Base-by-base conservation (phyloP, 2,113 vertebrate species). In the Eretmochelys imbricata region DNA sequence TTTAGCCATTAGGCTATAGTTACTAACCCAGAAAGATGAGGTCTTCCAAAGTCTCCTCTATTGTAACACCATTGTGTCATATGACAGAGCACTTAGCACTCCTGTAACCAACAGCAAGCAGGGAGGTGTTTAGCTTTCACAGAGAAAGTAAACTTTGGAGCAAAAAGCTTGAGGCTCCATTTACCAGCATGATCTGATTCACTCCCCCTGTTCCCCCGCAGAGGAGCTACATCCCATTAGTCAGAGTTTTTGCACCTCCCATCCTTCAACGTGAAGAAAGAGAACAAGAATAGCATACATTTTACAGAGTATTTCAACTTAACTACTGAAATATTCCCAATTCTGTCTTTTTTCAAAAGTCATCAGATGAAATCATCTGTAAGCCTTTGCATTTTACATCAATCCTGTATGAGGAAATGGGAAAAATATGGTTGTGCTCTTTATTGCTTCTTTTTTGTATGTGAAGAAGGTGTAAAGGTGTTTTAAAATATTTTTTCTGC, bases 101-200 rank as follows among this genome's bases (percentile, higher is more conserved):
- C 85, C 95, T 90, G 91, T 96, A 96, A 93, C 94, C 46, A 89
- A 79, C n/a, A 91, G 93, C 93, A 96, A 92, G 75, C 22, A 6
- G 31, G 82, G 84, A n/a, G 81, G 87, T 65, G 62, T 93, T 85
- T 81, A 82, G 88, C 81, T 93, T 82, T 82, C 83, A 79, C 31
- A 27, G 78, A 82, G 95, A 94, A 95, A 89, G 84, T 55, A 93
- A 96, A 92, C 81, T 87, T 92, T 90, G 49, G 51, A 94, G 62
- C 55, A 27, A 42, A n/a, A 29, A 49, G 82, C 80, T 83, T n/a
- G 79, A 95, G 91, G 76, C 53, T 87, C 24, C 91, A 76, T 93
- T 92, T 94, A 75, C 79, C 57, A 82, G 9, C 83, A 55, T 38
- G 57, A 59, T 29, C 84, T 62, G 48, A 53, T 57, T 81, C 87